phyloP scores from a whole-genome alignment of 2,113 vertebrate species.

The Malurus cyaneus region DNA sequence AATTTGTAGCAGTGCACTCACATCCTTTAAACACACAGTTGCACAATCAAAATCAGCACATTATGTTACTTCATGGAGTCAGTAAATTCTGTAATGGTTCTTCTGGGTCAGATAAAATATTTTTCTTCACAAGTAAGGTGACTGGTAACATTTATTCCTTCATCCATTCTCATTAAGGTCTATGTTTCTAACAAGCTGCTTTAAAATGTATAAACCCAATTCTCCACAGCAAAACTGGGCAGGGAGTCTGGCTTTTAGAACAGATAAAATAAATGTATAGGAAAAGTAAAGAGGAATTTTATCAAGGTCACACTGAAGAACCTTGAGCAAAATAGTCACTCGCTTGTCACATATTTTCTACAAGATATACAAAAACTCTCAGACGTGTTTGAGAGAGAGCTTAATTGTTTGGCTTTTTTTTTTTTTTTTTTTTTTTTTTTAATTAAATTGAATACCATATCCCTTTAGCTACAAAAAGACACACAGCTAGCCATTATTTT shows the following conservation, averaged over 20 bases:
- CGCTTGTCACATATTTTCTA: neutral
- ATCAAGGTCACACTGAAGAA: neutral
- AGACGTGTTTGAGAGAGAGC: neutral
- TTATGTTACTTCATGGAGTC: constrained; percentile 44
- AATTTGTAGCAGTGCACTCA: neutral
- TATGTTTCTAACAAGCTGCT: constrained; percentile 14
- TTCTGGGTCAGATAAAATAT: constrained; percentile 47
- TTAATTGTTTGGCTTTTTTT: neutral
- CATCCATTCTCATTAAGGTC: constrained; percentile 42
- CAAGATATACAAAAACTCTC: neutral
- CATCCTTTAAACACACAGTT: constrained; percentile 30
- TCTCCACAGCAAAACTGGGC: neutral
- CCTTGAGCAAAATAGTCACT: neutral
- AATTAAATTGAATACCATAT: constrained; percentile 2
- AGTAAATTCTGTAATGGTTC: constrained; percentile 40
- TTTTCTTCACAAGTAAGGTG: constrained; percentile 43
- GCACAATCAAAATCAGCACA: constrained; percentile 46
- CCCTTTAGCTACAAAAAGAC: neutral
- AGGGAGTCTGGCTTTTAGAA: neutral
- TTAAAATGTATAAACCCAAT: neutral
- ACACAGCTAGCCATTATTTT: neutral
- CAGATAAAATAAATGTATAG: neutral
- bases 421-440: neutral
- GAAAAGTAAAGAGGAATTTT: neutral
- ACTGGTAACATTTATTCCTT: constrained; percentile 27